Conservation (phyloP, 2,797 vertebrate genomes). For the Ataeniobius toweri region DNA sequence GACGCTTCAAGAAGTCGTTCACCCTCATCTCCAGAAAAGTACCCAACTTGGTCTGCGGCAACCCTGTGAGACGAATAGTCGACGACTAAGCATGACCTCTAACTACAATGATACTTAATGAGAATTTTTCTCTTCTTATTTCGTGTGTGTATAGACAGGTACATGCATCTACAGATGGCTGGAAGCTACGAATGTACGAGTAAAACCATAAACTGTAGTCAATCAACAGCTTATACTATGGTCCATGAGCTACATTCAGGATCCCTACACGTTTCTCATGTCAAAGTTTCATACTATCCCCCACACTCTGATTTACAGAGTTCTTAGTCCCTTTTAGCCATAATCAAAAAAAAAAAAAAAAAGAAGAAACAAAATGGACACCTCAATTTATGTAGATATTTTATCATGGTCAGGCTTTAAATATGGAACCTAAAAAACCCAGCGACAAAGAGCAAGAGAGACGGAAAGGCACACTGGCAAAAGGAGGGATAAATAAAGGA, state of each 20-base stretch:
- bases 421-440: neutral
- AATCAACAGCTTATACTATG: neutral
- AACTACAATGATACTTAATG: neutral
- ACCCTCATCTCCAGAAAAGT: conserved; percentile 89
- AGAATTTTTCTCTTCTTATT: neutral
- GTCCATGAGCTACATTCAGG: neutral
- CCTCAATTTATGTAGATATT: neutral
- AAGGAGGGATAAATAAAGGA: neutral
- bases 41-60: conserved; percentile 94
- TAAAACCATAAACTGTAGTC: neutral
- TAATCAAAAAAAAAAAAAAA: neutral
- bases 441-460: neutral
- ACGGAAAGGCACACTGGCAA: neutral
- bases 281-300: neutral
- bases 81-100: neutral
- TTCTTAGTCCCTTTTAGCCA: neutral
- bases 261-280: neutral
- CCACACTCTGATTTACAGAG: neutral
- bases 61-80: conserved; percentile 75
- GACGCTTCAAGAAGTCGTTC: conserved; percentile 92
- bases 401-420: neutral
- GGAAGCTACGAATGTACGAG: neutral
- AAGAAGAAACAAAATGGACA: too few species aligned
- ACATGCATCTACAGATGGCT: neutral
- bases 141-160: neutral